Base-by-base conservation (phyloP, 2,888 invertebrate genomes). In the Synanthedon tipuliformis region DNA sequence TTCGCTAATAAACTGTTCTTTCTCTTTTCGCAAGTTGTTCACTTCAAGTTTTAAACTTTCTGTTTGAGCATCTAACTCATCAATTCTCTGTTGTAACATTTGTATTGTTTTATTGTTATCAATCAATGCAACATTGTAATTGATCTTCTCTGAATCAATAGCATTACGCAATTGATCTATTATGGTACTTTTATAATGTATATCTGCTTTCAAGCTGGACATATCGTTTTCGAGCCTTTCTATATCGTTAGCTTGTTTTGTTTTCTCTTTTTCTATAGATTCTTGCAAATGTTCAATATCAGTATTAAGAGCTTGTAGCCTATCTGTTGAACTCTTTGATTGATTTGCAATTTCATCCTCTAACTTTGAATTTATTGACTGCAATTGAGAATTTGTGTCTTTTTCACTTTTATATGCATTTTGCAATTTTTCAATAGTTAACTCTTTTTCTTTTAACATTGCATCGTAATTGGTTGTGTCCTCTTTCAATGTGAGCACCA, bases 381-480 rank as follows among this genome's bases (percentile, higher is more conserved):
- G 45, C 45, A 45, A 45, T 15, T 12, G 13, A n/a, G 45, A 13
- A 45, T 13, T 45, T 13, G n/a, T 15, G 15, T 45, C n/a, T 13
- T 15, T 7, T 45, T 45, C 13, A 4, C 11, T 45, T 45, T 45
- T 12, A 45, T 13, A 13, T 45, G 7, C 12, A 1, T 63, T 59
- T 58, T 77, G 73, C 12, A 79, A 55, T 40, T 61, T 64, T 52
- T 72, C 69, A 48, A 78, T 73, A 10, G 71, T 55, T 40, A 54
- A 56, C 52, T 75, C 69, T 55, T 78, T 78, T 54, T 75, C 75
- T 60, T 71, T 73, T 7, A 73, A 48, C 40, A 69, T 50, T 3
- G 66, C 50, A 61, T 73, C 75, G 57, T 72, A 69, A 41, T 59
- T 73, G 54, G 62, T 73, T 16, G 71, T 76, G 52, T 71, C 68